phyloP scores from a whole-genome alignment of 2,888 invertebrate species.

The Andricus curvator region DNA sequence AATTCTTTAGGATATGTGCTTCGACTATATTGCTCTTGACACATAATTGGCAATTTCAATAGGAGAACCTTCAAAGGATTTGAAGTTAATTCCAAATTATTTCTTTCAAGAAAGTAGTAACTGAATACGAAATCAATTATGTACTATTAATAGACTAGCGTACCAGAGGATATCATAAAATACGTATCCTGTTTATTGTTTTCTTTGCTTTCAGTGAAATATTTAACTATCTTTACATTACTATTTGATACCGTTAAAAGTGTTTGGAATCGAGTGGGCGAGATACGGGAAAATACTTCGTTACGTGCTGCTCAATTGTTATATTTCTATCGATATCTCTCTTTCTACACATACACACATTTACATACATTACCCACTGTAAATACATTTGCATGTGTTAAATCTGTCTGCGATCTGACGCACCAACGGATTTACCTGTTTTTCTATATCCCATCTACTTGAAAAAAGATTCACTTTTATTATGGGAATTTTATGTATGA shows the following conservation, averaged over 20 bases:
- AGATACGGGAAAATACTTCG: background rate
- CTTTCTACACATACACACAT: background rate
- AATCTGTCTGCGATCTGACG: too few relatives aligned
- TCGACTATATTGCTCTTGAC: background rate
- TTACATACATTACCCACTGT: too few relatives aligned
- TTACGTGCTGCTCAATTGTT: background rate
- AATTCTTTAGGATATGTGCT: background rate
- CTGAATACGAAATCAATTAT: too few relatives aligned
- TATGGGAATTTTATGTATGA: too few relatives aligned
- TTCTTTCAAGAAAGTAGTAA: background rate
- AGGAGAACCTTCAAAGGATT: too few relatives aligned
- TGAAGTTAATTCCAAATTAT: background rate
- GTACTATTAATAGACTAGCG: too few relatives aligned
- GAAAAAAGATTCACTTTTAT: too few relatives aligned
- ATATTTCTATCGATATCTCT: background rate
- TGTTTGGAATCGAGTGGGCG: background rate
- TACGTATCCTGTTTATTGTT: constrained; percentile 9
- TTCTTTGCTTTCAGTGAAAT: background rate
- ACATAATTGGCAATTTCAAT: background rate
- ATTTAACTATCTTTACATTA: background rate
- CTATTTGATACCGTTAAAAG: constrained; percentile 6
- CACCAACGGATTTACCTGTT: too few relatives aligned
- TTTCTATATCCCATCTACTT: too few relatives aligned
- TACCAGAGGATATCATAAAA: background rate
- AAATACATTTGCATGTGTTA: too few relatives aligned